Percentiles rank a stretch among this genome's conserved stretches.
These are phyloP conservation scores for Dryococelus australis DNA, from an alignment of 2,888 invertebrate species.

Conservation along the genomic window DNA sequence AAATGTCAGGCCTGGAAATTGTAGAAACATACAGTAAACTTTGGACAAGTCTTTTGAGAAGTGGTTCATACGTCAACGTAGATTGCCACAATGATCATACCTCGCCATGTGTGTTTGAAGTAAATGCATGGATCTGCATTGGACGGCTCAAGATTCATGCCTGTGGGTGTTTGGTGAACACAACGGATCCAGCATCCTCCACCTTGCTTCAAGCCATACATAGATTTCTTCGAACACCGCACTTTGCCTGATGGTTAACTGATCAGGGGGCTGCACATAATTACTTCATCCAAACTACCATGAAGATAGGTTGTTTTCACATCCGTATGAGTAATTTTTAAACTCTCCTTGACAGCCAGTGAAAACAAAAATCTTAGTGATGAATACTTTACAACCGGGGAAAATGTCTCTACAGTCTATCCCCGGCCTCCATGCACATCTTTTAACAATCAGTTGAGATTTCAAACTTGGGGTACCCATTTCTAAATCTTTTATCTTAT, in stretches of 20 bases:
- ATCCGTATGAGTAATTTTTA: too few species aligned
- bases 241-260: neutral
- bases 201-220: conserved; percentile 19
- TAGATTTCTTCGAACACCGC: neutral
- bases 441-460: neutral
- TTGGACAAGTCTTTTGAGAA: too few species aligned
- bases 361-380: too few species aligned
- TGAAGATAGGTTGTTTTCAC: neutral
- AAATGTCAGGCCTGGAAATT: neutral
- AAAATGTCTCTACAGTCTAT: neutral
- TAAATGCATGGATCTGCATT: neutral
- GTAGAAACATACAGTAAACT: neutral
- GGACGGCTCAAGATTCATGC: neutral
- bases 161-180: neutral
- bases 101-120: too few species aligned
- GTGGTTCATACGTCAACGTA: too few species aligned
- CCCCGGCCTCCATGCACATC: neutral
- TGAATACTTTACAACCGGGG: neutral
- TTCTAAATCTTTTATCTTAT: neutral
- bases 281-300: neutral
- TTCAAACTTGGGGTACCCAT: neutral
- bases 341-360: too few species aligned
- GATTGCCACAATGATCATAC: too few species aligned
- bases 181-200: neutral
- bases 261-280: neutral